phyloP scores from a whole-genome alignment of 2,113 vertebrate genomes.

The Patagioenas fasciata region DNA sequence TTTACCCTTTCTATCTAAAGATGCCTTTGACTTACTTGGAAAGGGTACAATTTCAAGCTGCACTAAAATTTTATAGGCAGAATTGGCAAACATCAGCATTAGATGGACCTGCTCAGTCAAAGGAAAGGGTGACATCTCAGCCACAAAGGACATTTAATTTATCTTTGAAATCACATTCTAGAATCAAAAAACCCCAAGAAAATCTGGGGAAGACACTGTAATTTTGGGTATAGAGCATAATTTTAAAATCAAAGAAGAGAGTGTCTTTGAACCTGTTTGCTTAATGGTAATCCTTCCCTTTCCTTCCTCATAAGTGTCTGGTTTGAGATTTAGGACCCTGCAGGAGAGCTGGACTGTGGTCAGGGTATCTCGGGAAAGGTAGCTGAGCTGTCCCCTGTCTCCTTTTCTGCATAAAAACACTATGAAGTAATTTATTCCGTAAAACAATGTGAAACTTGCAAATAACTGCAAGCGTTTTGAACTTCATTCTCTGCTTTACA shows the following conservation, averaged over 20 bases:
- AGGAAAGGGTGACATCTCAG: neutral
- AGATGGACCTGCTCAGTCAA: neutral
- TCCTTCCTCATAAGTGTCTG: neutral
- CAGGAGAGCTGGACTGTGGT: neutral
- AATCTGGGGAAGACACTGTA: neutral
- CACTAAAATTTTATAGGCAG: neutral
- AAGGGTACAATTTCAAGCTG: neutral
- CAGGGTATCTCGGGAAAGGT: neutral
- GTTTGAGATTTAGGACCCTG: neutral
- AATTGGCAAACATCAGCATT: neutral
- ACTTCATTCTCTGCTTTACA: slow-evolving; percentile 1
- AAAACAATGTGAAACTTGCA: slow-evolving; percentile 8
- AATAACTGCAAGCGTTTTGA: slow-evolving; percentile 20
- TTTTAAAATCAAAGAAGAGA: neutral
- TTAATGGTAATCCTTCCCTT: neutral
- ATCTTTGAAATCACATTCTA: neutral
- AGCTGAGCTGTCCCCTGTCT: neutral
- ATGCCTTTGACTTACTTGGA: neutral
- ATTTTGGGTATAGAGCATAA: neutral
- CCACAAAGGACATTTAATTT: neutral
- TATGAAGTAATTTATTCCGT: neutral
- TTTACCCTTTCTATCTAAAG: neutral
- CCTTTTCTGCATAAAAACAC: neutral
- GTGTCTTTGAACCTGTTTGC: neutral
- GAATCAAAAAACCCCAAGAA: neutral